Evolutionary conservation across 2,888 invertebrate species (phyloP), one percentile per base, ranked within the genome.

Genomic region (Lasioglossum calceatum): DNA sequence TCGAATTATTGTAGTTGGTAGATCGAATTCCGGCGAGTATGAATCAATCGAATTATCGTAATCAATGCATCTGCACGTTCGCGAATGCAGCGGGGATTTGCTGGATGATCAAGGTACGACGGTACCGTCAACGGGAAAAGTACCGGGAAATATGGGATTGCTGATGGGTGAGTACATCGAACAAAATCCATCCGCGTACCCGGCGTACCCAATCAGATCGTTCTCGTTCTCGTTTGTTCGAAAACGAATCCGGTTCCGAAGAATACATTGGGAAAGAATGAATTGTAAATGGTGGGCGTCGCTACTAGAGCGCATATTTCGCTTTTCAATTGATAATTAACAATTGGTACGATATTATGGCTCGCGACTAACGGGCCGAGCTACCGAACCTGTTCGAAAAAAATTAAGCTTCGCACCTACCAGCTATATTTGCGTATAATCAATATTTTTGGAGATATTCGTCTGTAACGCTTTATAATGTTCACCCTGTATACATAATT

Each of bases 81-180:
- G 16, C n/a, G n/a, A 97, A 92, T 95, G 97, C 88, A 97, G 97
- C 81, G 93, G 93, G 92, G 97, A 97, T 95, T 95, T 97, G 44
- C 95, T 97, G 84, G 97, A 97, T 91, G 97, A 97, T 92, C 96
- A 96, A 10, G 94, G 93, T 81, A 92, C 95, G 92, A 91, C 95
- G 92, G 92, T 95, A 88, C 90, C 92, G 89, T 77, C 93, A 92
- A 89, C 94, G 32, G 95, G 94, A 86, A 95, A 94, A 92, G 91
- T 90, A 77, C 90, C 93, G 44, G 92, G 91, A 85, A 94, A 93
- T 88, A 93, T 96, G 94, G 96, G 97, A 95, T 95, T 97, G 79
- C 96, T 97, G 92, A 96, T 97, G 93, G 97, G 97, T 94, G 78
- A 92, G 92, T 91, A 84, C 64, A 64, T 64, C 32, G 16, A 64